Evolutionary conservation across 30 jellyfish, hydroid and myxozoan species (phyloP).

Genomic region (Aurelia sp.): DNA sequence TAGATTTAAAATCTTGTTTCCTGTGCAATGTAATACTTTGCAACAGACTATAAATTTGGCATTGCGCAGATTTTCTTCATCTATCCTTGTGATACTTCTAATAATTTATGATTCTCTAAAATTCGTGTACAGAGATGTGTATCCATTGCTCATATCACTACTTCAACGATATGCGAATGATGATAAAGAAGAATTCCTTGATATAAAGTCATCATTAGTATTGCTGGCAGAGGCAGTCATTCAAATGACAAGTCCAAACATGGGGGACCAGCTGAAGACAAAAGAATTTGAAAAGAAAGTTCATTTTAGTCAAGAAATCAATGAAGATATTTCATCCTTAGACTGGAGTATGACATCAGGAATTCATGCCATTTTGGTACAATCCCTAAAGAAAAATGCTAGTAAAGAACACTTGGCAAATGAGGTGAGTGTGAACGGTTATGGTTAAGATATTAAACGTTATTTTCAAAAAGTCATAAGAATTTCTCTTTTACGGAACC

Average conservation of each 20-base stretch:
- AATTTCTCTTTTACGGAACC: too few relatives aligned
- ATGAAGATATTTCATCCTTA: background rate
- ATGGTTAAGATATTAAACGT: too few relatives aligned
- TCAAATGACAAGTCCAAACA: background rate
- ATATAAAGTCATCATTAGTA: background rate
- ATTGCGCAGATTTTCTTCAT: too few relatives aligned
- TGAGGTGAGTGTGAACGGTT: too few relatives aligned
- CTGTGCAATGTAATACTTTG: too few relatives aligned
- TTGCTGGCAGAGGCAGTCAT: constrained; percentile 35
- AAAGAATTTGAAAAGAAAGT: background rate
- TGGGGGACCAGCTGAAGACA: background rate
- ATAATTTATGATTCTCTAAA: background rate
- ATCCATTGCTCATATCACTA: constrained; percentile 32
- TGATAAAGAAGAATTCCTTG: background rate
- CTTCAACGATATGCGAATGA: constrained; percentile 24
- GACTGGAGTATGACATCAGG: constrained; percentile 35
- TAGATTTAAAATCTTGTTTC: too few relatives aligned
- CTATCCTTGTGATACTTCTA: too few relatives aligned
- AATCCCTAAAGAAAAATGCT: background rate
- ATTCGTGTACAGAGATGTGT: constrained; percentile 32
- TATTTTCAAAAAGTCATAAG: too few relatives aligned
- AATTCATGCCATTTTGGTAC: constrained; percentile 12
- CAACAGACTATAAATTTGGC: too few relatives aligned
- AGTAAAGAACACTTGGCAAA: too few relatives aligned
- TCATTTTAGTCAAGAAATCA: background rate